These are phyloP conservation scores for Heliconius hermathena DNA, from an alignment of 1,140 invertebrate species.

Conservation along the genomic window DNA sequence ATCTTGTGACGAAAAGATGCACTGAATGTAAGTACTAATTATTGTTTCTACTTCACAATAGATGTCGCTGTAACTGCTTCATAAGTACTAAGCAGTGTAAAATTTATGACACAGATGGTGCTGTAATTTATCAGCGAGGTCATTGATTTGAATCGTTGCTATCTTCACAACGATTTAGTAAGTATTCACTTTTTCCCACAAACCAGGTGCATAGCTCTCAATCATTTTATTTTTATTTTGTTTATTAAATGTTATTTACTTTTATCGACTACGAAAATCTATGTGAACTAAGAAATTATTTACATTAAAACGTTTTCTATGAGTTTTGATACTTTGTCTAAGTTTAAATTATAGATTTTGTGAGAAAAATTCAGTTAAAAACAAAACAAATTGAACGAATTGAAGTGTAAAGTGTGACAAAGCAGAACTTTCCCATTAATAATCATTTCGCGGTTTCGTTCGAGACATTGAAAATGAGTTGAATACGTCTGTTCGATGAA, in stretches of 20 bases:
- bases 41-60: conserved; percentile 22
- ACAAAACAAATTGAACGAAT: conserved; percentile 45
- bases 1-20: conserved; percentile 17
- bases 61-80: not conserved
- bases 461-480: conserved; percentile 69
- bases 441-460: conserved; percentile 57
- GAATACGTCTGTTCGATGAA: conserved; percentile 51
- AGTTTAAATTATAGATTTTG: not conserved
- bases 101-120: conserved; percentile 40
- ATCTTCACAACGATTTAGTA: conserved; percentile 43
- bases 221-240: conserved; percentile 5
- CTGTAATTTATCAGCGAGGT: conserved; percentile 38
- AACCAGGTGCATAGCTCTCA: conserved; percentile 25
- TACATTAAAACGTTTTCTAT: not conserved
- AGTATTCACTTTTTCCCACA: conserved; percentile 46
- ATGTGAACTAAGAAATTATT: not conserved
- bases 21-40: not conserved
- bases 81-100: not conserved
- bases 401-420: conserved; percentile 66
- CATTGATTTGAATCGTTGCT: conserved; percentile 43
- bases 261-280: not conserved
- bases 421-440: conserved; percentile 69
- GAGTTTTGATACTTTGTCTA: not conserved
- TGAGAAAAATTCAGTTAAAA: conserved; percentile 35
- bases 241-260: conserved; percentile 7